Percentiles rank a stretch among this genome's conserved stretches.
These are phyloP conservation scores for Sinocyclocheilus rhinocerous DNA, from an alignment of 2,113 vertebrate genomes.

Conservation along the genomic window DNA sequence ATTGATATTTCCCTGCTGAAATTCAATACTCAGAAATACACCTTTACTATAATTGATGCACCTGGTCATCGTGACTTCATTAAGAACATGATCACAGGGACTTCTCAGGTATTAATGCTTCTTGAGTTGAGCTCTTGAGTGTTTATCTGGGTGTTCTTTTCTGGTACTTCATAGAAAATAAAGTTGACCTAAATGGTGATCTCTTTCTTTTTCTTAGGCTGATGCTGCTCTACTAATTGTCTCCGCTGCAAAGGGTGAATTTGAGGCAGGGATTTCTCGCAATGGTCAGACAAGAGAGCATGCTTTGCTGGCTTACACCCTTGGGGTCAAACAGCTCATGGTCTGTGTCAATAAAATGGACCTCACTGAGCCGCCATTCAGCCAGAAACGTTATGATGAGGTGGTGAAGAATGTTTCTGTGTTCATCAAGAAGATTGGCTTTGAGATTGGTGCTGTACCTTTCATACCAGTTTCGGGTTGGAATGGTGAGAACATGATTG, in stretches of 20 bases:
- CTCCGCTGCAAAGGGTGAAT: slow-evolving; percentile 77
- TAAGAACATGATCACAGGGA: slow-evolving; percentile 85
- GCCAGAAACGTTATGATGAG: slow-evolving; percentile 78
- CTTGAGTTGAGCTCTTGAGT: not conserved
- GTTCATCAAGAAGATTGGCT: slow-evolving; percentile 81
- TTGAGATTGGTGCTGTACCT: slow-evolving; percentile 68
- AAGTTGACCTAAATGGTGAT: not conserved
- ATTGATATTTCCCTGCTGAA: slow-evolving; percentile 81
- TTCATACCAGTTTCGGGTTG: slow-evolving; percentile 81
- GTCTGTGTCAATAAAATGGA: slow-evolving; percentile 86
- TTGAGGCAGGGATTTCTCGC: slow-evolving; percentile 77
- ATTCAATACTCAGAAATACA: slow-evolving; percentile 78
- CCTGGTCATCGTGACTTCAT: slow-evolving; percentile 84
- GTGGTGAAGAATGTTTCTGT: slow-evolving; percentile 73
- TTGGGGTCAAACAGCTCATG: slow-evolving; percentile 81
- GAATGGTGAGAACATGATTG: slow-evolving; percentile 80
- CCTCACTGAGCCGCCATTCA: slow-evolving; percentile 76
- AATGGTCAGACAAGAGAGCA: slow-evolving; percentile 81
- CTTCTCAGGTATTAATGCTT: slow-evolving; percentile 72
- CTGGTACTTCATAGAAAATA: not conserved
- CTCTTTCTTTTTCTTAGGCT: slow-evolving; percentile 65
- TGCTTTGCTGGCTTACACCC: slow-evolving; percentile 75
- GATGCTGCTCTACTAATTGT: slow-evolving; percentile 77
- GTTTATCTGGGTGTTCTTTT: not conserved
- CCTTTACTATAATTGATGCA: slow-evolving; percentile 82